A percentile compares a stretch with the other conserved stretches of the same genome.
Evolutionary conservation across 2,797 vertebrate genomes (phyloP).

Genomic region (Enteromius anoplus): DNA sequence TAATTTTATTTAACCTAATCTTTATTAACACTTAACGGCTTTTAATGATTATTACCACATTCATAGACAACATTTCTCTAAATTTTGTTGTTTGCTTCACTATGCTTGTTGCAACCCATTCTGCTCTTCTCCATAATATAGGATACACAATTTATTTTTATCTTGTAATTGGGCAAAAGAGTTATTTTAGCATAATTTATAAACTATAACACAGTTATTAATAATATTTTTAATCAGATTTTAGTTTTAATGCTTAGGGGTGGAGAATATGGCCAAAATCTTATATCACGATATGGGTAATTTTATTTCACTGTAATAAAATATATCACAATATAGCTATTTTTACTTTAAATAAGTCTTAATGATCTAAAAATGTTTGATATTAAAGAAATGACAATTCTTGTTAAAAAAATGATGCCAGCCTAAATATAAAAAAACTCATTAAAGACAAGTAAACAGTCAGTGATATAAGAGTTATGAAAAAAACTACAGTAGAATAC

Average conservation of each 20-base stretch:
- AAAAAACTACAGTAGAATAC: not conserved
- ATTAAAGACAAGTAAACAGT: too few relatives aligned
- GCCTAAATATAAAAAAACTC: too few relatives aligned
- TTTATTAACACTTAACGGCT: not conserved
- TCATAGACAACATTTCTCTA: not conserved
- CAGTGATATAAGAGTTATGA: too few relatives aligned
- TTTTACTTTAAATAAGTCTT: too few relatives aligned
- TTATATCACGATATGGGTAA: too few relatives aligned
- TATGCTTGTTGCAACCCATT: not conserved
- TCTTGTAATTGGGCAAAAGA: not conserved
- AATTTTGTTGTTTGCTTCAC: not conserved
- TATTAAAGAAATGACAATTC: too few relatives aligned
- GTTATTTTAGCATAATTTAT: not conserved
- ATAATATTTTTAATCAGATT: not conserved
- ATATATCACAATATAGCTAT: too few relatives aligned
- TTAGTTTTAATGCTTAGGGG: not conserved
- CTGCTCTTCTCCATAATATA: not conserved
- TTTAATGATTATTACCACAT: not conserved
- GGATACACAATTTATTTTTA: not conserved
- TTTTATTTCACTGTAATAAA: not conserved
- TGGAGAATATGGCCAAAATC: not conserved
- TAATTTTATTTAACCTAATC: not conserved
- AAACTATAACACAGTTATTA: not conserved
- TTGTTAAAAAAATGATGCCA: too few relatives aligned
- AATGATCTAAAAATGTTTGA: too few relatives aligned